Conservation (phyloP, 2,113 vertebrate species). For the Mustela nigripes region DNA sequence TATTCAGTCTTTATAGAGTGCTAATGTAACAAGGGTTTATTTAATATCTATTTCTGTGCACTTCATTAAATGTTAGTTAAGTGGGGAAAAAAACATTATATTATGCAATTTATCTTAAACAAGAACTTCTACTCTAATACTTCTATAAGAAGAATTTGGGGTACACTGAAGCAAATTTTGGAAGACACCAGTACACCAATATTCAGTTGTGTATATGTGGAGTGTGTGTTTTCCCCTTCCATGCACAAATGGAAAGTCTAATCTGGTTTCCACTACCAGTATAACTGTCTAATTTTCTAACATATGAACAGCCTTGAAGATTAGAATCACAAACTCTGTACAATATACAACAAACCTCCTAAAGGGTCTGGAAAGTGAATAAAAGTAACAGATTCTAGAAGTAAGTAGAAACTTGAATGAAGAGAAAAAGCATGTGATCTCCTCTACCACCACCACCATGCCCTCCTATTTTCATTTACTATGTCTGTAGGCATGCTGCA, state of each 20-base stretch:
- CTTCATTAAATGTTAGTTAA: not conserved
- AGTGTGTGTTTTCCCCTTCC: not conserved
- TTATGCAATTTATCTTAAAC: not conserved
- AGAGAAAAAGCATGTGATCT: not conserved
- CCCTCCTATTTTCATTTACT: no score
- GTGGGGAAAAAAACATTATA: not conserved
- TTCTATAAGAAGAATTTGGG: not conserved
- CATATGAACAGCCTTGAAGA: not conserved
- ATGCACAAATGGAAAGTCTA: not conserved
- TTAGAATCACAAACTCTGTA: not conserved
- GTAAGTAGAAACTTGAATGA: not conserved
- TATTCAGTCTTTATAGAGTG: not conserved
- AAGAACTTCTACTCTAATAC: not conserved
- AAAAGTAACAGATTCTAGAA: not conserved
- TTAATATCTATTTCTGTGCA: constrained; percentile 44
- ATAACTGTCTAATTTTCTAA: not conserved
- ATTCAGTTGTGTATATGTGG: not conserved
- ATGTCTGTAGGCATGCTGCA: fast-evolving
- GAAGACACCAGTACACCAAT: not conserved
- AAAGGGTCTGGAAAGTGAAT: not conserved
- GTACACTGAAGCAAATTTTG: not conserved
- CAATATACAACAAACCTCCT: not conserved
- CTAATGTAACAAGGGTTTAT: constrained; percentile 7
- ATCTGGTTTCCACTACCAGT: not conserved
- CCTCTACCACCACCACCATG: no score